Evolutionary conservation across 2,113 vertebrate species (phyloP).

Genomic region (Fukomys damarensis): DNA sequence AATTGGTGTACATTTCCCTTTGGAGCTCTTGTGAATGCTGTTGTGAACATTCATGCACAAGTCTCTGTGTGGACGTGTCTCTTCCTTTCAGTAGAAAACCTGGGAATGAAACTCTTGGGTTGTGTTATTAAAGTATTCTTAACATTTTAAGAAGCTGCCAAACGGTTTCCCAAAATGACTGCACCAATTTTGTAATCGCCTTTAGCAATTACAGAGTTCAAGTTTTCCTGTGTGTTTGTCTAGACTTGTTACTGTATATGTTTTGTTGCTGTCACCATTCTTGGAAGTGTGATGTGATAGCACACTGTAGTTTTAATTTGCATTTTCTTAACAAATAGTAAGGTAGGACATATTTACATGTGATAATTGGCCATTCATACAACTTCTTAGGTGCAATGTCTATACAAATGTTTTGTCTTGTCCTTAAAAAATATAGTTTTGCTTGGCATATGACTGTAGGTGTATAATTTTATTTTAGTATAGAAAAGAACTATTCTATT

Average conservation of each 20-base stretch:
- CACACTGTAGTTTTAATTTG: background rate
- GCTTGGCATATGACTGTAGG: background rate
- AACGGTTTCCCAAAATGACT: background rate
- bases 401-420: background rate
- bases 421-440: constrained; percentile 6
- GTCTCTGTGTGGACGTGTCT: background rate
- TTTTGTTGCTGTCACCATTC: background rate
- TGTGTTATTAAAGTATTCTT: background rate
- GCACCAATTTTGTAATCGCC: background rate
- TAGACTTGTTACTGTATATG: background rate
- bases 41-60: background rate
- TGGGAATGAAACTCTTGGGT: background rate
- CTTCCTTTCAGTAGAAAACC: constrained; percentile 17
- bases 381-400: background rate
- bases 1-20: background rate
- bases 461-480: background rate
- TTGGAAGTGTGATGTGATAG: background rate
- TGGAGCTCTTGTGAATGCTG: background rate
- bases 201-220: background rate
- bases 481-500: background rate
- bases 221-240: background rate
- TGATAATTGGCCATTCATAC: background rate
- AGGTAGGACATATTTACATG: background rate
- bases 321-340: background rate
- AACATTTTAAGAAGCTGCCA: constrained; percentile 28